Conservation (phyloP, 2,888 invertebrate genomes). For the Dryocosmus kuriphilus region DNA sequence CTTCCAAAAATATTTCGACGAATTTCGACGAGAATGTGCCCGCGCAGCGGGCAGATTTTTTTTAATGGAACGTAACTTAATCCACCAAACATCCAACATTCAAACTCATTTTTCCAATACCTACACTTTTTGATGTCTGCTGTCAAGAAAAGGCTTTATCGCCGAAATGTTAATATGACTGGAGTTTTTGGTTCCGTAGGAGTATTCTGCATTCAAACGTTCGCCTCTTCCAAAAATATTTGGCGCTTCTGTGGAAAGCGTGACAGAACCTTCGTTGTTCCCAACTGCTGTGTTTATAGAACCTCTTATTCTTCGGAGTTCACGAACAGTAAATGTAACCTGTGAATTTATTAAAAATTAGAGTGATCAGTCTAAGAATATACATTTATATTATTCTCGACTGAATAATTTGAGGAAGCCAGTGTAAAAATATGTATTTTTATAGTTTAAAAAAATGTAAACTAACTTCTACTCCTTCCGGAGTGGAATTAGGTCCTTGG, state of each 20-base stretch:
- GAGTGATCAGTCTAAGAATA: conserved; percentile 41
- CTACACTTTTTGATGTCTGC: conserved; percentile 83
- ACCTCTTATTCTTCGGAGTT: conserved; percentile 89
- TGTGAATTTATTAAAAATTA: conserved; percentile 70
- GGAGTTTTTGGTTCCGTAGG: conserved; percentile 89
- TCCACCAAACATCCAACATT: background rate
- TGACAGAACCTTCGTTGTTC: conserved; percentile 93
- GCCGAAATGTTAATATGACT: conserved; percentile 89
- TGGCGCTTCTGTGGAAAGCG: conserved; percentile 86
- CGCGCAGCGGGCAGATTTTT: too few species aligned
- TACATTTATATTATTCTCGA: too few species aligned
- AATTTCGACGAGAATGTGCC: too few species aligned
- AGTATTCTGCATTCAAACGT: conserved; percentile 88
- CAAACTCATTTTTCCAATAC: conserved; percentile 66
- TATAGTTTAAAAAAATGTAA: conserved; percentile 43
- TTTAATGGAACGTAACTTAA: too few species aligned
- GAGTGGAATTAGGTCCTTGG: conserved; percentile 86
- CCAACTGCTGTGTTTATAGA: conserved; percentile 93
- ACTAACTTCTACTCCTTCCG: conserved; percentile 88
- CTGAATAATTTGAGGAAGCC: too few species aligned
- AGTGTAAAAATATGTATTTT: too few species aligned
- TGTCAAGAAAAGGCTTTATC: conserved; percentile 90
- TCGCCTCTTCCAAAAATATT: conserved; percentile 95
- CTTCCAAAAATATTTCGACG: conserved; percentile 94
- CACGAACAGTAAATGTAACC: conserved; percentile 92